Base-by-base conservation (phyloP, 1,140 invertebrate genomes). In the Drosophila kepulauana region DNA sequence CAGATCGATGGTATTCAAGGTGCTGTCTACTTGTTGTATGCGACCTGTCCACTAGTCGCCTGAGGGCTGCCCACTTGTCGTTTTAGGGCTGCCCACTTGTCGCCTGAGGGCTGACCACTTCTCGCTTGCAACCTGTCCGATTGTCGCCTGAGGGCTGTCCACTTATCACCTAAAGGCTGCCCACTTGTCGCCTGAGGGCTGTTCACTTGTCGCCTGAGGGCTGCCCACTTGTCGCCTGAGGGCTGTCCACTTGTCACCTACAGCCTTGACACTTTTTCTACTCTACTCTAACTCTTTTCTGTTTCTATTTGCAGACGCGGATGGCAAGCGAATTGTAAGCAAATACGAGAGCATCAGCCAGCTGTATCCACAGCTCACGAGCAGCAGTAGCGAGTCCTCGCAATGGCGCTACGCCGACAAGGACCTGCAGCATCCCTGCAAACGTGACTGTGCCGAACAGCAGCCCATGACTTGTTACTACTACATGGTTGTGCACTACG, bases 401-500 rank as follows among this genome's bases (percentile, higher is more conserved):
- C 71, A 81, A 33, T 91, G 86, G 90, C 90, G 90, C 2, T 64
- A 67, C 13, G 87, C 76, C 0, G 87, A 81, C 5, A 82, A 90
- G 61, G 77, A 82, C 16, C 71, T 56, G 65, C 62, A 68, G 25
- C 91, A 92, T 75, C 91, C 91, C 3, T 92, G 91, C 58, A 80
- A 73, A 33, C 85, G 91, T 1, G 78, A 87, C 25, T 92, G 91
- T 11, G 65, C 64, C 16, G 75, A 81, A 3, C 65, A 91, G 20
- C 78, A 85, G 49, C 76, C 82, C 0, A 92, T 91, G 91, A 91
- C 80, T n/a, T 92, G 91, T 51, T 92, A 92, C 46, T 92, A 92
- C 59, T 92, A 92, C 45, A 79, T 92, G 85, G 85, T 92, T 13
- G 80, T 92, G 1, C 91, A 92, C 51, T 87, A 92, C 54, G 91